Percentiles rank a stretch among this genome's conserved stretches.
phyloP scores from a whole-genome alignment of 2,888 invertebrate genomes.

The Prosopocoilus inquinatus region DNA sequence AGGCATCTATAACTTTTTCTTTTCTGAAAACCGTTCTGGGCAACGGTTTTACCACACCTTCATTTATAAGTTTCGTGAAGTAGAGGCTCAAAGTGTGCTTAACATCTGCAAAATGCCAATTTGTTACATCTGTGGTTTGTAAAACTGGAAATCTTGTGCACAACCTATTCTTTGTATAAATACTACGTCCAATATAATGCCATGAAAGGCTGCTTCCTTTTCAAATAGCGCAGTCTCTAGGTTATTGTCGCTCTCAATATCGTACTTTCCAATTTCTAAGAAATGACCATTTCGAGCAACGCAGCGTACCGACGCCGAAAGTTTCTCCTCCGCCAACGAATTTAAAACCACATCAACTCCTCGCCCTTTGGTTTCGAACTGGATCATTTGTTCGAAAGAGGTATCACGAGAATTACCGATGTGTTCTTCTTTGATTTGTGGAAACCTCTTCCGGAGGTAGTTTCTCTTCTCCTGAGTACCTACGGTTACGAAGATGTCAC shows the following conservation, averaged over 20 bases:
- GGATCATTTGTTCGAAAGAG: conserved; percentile 82
- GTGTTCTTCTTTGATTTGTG: conserved; percentile 60
- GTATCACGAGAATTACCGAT: conserved; percentile 87
- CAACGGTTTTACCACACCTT: conserved; percentile 69
- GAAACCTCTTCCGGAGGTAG: conserved; percentile 80
- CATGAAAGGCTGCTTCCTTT: conserved; percentile 62
- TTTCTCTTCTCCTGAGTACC: conserved; percentile 80
- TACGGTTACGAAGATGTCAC: conserved; percentile 84
- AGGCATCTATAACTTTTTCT: conserved; percentile 70
- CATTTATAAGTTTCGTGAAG: conserved; percentile 26
- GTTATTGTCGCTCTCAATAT: conserved; percentile 65
- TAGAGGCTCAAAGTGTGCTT: neutral
- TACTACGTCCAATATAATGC: conserved; percentile 67
- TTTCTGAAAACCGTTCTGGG: conserved; percentile 62
- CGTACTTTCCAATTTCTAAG: conserved; percentile 83
- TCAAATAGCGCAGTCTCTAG: conserved; percentile 56
- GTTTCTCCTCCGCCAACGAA: conserved; percentile 86
- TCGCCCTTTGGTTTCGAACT: conserved; percentile 75
- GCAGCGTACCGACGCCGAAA: conserved; percentile 67
- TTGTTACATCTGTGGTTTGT: neutral
- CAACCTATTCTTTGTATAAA: conserved; percentile 35
- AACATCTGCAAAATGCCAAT: neutral
- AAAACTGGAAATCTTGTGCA: conserved; percentile 41
- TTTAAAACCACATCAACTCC: conserved; percentile 92
- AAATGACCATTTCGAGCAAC: conserved; percentile 64